Conservation (phyloP, 2,113 vertebrate species). For the Motacilla tschutschensis region DNA sequence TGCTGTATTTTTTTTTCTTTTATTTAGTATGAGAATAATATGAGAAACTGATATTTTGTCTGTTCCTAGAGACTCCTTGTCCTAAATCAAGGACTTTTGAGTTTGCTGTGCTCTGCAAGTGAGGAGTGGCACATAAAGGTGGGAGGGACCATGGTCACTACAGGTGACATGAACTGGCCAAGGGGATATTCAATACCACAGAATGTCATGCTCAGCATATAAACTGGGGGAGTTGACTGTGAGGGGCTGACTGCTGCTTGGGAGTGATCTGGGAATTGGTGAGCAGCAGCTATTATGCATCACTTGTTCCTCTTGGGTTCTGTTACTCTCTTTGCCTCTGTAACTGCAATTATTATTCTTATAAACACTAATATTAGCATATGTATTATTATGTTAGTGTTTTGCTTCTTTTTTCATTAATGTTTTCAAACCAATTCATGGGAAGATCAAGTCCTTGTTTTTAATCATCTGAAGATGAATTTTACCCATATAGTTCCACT, state of each 20-base stretch:
- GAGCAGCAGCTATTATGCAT: neutral
- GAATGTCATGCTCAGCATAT: neutral
- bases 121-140: neutral
- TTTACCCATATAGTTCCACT: neutral
- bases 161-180: neutral
- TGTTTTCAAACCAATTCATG: neutral
- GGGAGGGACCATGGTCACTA: neutral
- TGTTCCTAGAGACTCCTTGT: neutral
- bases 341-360: neutral
- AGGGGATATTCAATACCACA: neutral
- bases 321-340: neutral
- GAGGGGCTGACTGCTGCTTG: neutral
- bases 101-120: neutral
- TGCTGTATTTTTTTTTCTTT: neutral
- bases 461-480: neutral
- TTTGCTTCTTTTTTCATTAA: neutral
- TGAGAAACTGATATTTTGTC: neutral
- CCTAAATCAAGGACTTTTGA: neutral
- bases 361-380: neutral
- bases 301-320: neutral
- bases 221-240: accelerated
- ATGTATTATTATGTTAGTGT: neutral
- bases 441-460: neutral
- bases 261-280: neutral
- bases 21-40: neutral